Conservation (phyloP, 2,888 invertebrate genomes). For the Sceliomorpha sp. region DNA sequence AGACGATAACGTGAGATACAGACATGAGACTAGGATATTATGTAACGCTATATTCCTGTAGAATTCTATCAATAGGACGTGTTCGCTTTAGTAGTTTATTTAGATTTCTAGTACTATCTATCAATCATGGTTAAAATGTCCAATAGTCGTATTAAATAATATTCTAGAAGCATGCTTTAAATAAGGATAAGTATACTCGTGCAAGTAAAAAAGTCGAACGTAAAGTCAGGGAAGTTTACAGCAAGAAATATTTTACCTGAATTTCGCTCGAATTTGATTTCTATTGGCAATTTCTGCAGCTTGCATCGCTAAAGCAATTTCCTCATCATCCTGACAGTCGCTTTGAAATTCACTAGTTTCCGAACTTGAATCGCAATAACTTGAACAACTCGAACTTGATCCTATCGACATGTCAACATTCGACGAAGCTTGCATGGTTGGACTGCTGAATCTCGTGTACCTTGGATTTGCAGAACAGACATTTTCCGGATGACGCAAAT, state of each 20-base stretch:
- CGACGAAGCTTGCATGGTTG: conserved; percentile 38
- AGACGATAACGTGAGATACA: too few species aligned
- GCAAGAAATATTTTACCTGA: conserved; percentile 84
- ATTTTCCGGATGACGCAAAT: conserved; percentile 33
- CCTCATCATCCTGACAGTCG: conserved; percentile 92
- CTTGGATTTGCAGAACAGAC: conserved; percentile 21
- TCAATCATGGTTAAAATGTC: too few species aligned
- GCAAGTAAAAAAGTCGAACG: too few species aligned
- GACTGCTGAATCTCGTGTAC: conserved; percentile 25
- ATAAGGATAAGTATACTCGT: too few species aligned
- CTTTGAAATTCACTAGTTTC: conserved; percentile 88
- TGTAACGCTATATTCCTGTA: too few species aligned
- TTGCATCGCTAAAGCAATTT: conserved; percentile 91
- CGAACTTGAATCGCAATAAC: conserved; percentile 77
- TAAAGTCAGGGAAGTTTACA: too few species aligned
- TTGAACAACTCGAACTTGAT: conserved; percentile 77
- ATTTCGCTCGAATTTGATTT: conserved; percentile 89
- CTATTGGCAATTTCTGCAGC: conserved; percentile 91
- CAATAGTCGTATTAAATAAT: too few species aligned
- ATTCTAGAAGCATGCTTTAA: too few species aligned
- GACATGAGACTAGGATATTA: too few species aligned
- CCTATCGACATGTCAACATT: conserved; percentile 53
- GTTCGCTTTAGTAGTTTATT: too few species aligned
- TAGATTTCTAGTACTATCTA: too few species aligned
- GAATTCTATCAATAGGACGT: too few species aligned